Evolutionary conservation across 2,888 invertebrate genomes (phyloP).

Genomic region (Physocephala rufipes): DNA sequence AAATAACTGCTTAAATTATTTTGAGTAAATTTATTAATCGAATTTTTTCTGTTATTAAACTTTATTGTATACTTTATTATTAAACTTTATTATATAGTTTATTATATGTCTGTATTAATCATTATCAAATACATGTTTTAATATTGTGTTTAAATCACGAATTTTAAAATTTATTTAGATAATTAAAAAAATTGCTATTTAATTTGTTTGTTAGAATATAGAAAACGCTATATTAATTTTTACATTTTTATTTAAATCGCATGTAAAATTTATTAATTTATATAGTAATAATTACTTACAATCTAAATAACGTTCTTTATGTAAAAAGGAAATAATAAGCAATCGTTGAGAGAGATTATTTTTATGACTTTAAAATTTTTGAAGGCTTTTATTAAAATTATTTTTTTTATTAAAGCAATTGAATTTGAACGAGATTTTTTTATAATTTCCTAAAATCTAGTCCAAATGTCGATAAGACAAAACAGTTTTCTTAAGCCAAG

Average conservation of each 20-base stretch:
- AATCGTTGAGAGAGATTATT: too few relatives aligned
- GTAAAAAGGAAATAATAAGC: background rate
- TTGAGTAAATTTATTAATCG: too few relatives aligned
- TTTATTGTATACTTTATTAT: too few relatives aligned
- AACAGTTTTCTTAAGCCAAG: background rate
- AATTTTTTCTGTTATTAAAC: too few relatives aligned
- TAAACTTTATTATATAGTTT: too few relatives aligned
- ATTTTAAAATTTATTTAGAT: background rate
- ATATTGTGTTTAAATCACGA: too few relatives aligned
- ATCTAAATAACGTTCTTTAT: background rate
- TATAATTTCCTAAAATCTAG: background rate
- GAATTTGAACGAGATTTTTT: background rate
- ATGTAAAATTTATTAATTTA: background rate
- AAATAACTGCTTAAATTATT: too few relatives aligned
- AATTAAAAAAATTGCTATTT: constrained; percentile 1
- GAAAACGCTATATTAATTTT: background rate
- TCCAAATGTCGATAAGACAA: background rate
- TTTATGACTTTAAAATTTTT: background rate
- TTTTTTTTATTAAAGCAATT: background rate
- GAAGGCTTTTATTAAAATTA: background rate
- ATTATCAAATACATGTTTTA: too few relatives aligned
- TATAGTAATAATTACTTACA: background rate
- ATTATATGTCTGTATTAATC: too few relatives aligned
- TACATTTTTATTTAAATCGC: constrained; percentile 4
- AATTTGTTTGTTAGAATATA: background rate